These are phyloP conservation scores for Hemichromis elongatus DNA, from an alignment of 2,113 vertebrate genomes.

Conservation along the genomic window DNA sequence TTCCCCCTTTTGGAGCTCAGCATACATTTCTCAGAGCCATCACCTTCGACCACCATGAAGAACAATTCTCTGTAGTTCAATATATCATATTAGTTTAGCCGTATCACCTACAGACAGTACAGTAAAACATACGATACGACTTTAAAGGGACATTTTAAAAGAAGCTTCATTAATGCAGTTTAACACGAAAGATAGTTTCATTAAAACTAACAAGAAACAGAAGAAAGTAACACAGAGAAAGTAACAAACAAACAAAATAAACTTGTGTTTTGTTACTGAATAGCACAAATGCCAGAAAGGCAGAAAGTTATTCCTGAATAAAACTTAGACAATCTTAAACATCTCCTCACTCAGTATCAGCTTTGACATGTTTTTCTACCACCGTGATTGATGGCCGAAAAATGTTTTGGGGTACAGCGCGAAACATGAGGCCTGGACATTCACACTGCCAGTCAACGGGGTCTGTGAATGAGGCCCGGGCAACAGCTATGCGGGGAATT, in stretches of 20 bases:
- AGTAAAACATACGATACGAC: not conserved
- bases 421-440: constrained; percentile 64
- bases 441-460: constrained; percentile 54
- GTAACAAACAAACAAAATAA: not conserved
- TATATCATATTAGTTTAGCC: not conserved
- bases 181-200: not conserved
- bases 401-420: constrained; percentile 35
- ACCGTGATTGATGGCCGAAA: constrained; percentile 66
- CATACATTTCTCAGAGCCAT: not conserved
- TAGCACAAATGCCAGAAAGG: constrained; percentile 8
- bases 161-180: not conserved
- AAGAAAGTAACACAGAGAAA: not conserved
- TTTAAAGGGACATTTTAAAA: not conserved
- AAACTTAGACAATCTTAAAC: constrained; percentile 12
- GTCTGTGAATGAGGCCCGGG: constrained; percentile 56
- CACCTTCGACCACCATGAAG: not conserved
- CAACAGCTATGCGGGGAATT: constrained; percentile 49
- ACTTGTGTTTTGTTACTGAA: not conserved
- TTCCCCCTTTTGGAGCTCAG: not conserved
- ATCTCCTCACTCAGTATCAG: constrained; percentile 52
- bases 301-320: constrained; percentile 10
- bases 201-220: not conserved
- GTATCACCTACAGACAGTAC: not conserved
- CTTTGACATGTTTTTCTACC: constrained; percentile 69
- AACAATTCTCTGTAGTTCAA: not conserved